Evolutionary conservation across 2,113 vertebrate genomes (phyloP).

Genomic region (Hymenochirus boettgeri): DNA sequence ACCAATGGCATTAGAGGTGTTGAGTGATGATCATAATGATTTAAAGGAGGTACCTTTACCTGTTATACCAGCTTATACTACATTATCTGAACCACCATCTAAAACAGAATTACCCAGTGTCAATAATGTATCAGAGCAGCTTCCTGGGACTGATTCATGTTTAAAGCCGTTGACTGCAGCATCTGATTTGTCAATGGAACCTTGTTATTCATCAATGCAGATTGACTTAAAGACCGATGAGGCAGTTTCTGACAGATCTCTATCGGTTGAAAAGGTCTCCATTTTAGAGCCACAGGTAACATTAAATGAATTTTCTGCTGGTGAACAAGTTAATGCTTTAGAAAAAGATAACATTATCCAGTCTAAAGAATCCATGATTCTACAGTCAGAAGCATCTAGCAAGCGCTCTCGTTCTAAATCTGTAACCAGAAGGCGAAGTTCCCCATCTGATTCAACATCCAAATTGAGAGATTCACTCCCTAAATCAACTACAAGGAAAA

Average conservation of each 20-base stretch:
- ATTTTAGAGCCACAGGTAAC: too few relatives aligned
- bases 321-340: not conserved
- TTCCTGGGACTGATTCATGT: not conserved
- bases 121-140: not conserved
- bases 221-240: too few relatives aligned
- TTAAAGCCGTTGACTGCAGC: not conserved
- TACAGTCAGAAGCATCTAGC: not conserved
- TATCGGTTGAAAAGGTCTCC: not conserved
- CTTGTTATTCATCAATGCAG: too few relatives aligned
- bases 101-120: not conserved
- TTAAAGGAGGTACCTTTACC: not conserved
- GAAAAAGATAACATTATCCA: not conserved
- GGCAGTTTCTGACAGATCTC: too few relatives aligned
- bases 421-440: not conserved
- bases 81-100: not conserved
- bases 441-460: not conserved
- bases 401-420: constrained; percentile 7
- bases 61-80: not conserved
- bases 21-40: constrained; percentile 2
- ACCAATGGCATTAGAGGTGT: not conserved
- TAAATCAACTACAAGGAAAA: not conserved
- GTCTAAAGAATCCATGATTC: not conserved
- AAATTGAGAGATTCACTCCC: not conserved
- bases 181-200: too few relatives aligned
- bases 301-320: not conserved